Base-by-base conservation (phyloP, 2,113 vertebrate genomes). In the Plecotus auritus region DNA sequence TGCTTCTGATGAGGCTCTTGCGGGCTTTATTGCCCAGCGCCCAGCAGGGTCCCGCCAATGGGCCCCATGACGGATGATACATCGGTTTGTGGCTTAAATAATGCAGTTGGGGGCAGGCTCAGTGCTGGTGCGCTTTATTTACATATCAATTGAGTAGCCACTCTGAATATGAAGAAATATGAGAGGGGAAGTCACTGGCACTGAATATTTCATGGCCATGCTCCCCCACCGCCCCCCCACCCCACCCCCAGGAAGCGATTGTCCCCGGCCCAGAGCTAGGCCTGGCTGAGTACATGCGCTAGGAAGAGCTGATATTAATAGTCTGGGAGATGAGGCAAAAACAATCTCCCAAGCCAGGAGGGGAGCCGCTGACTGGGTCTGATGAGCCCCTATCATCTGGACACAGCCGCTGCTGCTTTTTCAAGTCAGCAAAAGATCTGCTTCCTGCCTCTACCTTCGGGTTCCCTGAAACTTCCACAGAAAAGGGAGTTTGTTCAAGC, bases 1-100 rank as follows among this genome's bases (percentile, higher is more conserved):
- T 99, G 99, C 98, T 99, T 98, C 98, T 99, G 98, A 99, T 99
- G 99, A 99, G 98, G 98, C 99, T 96, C 98, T 98, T 97, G 98
- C 97, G 98, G 98, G 98, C 98, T 99, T 99, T 99, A 99, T 99
- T 99, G 98, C 98, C 98, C 98, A 94, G 98, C 97, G 96, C 98
- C 98, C 99, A 99, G 99, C 99, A 49, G 98, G 99, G 98, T 98
- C 98, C 98, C 98, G 97, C 98, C 98, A 98, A 98, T 98, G 98
- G 99, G 98, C 98, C 98, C 98, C 98, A 98, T 99, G 98, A 98
- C 98, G 64, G 97, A 98, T 99, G 98, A 99, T 98, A 98, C 98
- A 98, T 98, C 92, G 94, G 98, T 98, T 97, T 97, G 93, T 0
- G 54, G 98, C 98, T 98, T 99, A 98, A 99, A 99, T 98, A 99